phyloP scores from a whole-genome alignment of 1,140 invertebrate species.

The Drosophila insularis region DNA sequence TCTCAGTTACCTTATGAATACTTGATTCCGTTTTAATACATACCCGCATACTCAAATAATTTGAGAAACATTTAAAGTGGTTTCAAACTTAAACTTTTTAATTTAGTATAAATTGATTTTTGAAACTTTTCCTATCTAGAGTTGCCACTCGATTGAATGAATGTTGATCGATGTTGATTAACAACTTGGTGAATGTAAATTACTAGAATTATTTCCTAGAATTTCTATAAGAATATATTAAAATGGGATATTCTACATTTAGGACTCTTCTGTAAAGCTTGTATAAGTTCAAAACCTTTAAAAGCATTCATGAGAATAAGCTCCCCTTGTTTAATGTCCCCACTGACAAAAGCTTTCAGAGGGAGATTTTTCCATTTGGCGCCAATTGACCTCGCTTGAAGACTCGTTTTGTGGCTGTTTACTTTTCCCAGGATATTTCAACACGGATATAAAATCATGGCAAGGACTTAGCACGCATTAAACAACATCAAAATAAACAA shows the following conservation, averaged over 20 bases:
- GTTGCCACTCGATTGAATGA: no score
- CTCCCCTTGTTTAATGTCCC: slow-evolving; percentile 4
- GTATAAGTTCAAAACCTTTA: slow-evolving; percentile 28
- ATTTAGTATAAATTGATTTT: no score
- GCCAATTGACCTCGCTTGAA: slow-evolving; percentile 43
- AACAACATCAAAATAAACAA: slow-evolving; percentile 79
- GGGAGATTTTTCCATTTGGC: neutral
- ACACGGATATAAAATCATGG: slow-evolving; percentile 34
- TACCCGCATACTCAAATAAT: no score
- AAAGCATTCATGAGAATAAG: slow-evolving; percentile 1
- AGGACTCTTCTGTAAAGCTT: slow-evolving; percentile 4
- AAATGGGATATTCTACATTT: neutral
- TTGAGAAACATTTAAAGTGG: no score
- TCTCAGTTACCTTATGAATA: no score
- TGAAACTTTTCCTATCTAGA: no score
- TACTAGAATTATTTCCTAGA: no score
- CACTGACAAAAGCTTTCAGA: slow-evolving; percentile 38
- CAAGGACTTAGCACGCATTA: slow-evolving; percentile 70
- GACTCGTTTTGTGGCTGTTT: slow-evolving; percentile 49
- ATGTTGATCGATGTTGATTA: no score
- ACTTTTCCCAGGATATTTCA: slow-evolving; percentile 69
- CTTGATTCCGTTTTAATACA: no score
- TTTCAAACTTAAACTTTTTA: no score
- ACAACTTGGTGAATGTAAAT: no score
- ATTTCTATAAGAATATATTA: no score